Base-by-base conservation (phyloP, 2,888 invertebrate genomes). In the Caenorhabditis zanzibari region DNA sequence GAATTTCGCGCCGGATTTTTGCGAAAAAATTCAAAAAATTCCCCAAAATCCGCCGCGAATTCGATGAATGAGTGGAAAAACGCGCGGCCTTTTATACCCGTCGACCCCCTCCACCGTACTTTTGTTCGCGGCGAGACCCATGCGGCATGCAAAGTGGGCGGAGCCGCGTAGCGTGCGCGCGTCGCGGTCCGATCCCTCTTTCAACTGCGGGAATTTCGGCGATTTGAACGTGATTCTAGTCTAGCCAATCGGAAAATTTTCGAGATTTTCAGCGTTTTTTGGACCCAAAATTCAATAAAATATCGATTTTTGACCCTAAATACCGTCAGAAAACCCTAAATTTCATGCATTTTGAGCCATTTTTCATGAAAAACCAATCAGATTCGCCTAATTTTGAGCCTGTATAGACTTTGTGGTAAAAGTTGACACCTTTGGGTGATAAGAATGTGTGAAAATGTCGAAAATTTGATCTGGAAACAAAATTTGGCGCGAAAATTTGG, bases 141-240 rank as follows among this genome's bases (percentile, higher is more conserved):
- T 0, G 56, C 35, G 44, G 71, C 56, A 44, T 69, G 35, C 32
- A n/a, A n/a, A 10, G 3, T 28, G 54, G 44, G 38, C 69, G 61
- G 61, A 61, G 61, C 22, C 41, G 66, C 32, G 41, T 66, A 4
- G 66, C 14, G 44, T 28, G n/a, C n/a, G 32, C 41, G 82, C 82
- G 72, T 59, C 24, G 82, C 82, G 82, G 61, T 22, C 81, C 68
- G 56, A 71, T 58, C 56, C 68, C 61, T 61, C 52, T 38, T 59
- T 76, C 82, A 82, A 82, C 75, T 82, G 71, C 63, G 72, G 71
- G 72, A 76, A 76, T 64, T 76, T 54, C 69, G 69, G 54, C 35
- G 63, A 71, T 77, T 77, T 77, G 63, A 77, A 77, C 77, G 52
- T 7, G 77, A 35, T 77, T 77, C 77, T 71, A 71, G 69, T 54